phyloP scores from a whole-genome alignment of 2,113 vertebrate species.

The Heliornis fulica region DNA sequence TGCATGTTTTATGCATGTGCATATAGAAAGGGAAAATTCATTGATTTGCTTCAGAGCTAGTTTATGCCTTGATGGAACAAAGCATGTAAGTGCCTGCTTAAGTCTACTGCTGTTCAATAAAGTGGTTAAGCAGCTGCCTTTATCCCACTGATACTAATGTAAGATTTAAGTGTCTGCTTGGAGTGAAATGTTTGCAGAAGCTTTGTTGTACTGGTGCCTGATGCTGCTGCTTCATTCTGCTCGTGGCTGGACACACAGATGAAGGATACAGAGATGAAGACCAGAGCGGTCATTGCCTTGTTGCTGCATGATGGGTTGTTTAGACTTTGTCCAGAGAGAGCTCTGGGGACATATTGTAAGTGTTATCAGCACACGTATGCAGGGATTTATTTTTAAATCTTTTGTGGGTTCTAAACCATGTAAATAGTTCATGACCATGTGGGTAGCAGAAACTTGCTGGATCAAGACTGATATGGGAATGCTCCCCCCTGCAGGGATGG shows the following conservation, averaged over 20 bases:
- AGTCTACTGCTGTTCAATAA: constrained; percentile 21
- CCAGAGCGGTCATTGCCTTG: neutral
- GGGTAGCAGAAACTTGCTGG: neutral
- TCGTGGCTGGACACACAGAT: rapidly evolving
- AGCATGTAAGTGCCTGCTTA: neutral
- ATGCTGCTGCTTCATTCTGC: neutral
- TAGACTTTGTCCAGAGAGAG: neutral
- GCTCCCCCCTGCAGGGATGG: neutral
- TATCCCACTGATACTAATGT: neutral
- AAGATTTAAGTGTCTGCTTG: neutral
- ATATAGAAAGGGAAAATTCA: neutral
- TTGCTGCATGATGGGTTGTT: neutral
- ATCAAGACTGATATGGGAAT: rapidly evolving
- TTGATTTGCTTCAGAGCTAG: constrained; percentile 13
- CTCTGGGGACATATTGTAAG: neutral
- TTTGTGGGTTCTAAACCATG: neutral
- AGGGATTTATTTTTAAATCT: neutral
- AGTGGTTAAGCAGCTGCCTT: neutral
- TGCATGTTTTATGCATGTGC: constrained; percentile 8
- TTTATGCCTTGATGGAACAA: constrained; percentile 17
- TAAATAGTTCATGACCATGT: neutral
- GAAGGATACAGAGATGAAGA: neutral
- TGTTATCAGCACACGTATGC: rapidly evolving
- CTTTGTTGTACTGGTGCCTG: neutral
- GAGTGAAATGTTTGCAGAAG: neutral